Percentiles rank a stretch among this genome's conserved stretches.
Conservation (phyloP, 2,113 vertebrate species). For the Anoura caudifer region DNA sequence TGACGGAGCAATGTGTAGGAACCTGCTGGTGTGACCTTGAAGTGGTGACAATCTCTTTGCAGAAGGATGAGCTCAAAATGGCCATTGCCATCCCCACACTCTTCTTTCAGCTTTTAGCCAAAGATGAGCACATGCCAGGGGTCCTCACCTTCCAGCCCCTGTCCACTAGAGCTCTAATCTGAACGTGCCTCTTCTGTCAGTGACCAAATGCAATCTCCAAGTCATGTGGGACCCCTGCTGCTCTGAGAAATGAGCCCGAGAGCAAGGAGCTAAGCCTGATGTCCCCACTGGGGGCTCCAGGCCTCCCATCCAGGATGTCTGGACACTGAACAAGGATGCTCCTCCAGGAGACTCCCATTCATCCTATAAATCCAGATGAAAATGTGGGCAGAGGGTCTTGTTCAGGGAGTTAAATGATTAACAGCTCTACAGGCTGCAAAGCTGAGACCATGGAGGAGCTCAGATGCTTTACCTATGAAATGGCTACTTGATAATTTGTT, state of each 20-base stretch:
- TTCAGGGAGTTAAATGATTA: not conserved
- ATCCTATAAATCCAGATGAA: not conserved
- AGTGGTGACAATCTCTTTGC: fast-evolving
- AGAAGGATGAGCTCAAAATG: fast-evolving
- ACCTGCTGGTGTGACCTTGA: not conserved
- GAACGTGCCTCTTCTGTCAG: not conserved
- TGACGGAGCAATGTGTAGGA: fast-evolving
- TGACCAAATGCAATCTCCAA: not conserved
- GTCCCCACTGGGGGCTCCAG: fast-evolving
- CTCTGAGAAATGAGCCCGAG: not conserved
- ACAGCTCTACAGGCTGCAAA: not conserved
- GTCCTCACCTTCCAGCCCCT: fast-evolving
- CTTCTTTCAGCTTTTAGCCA: not conserved
- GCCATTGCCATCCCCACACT: fast-evolving
- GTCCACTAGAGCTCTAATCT: not conserved
- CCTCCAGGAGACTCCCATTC: not conserved
- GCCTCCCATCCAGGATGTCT: fast-evolving
- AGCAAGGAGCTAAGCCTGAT: fast-evolving
- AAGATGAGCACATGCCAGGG: fast-evolving
- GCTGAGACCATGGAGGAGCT: not conserved
- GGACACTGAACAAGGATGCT: fast-evolving
- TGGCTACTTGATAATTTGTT: constrained; percentile 72
- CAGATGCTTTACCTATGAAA: constrained; percentile 16
- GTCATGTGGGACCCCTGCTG: fast-evolving
- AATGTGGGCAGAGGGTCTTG: not conserved